Percentiles rank a stretch among this genome's conserved stretches.
Evolutionary conservation across 2,888 invertebrate genomes (phyloP).

Genomic region (Mycalesis mineus): DNA sequence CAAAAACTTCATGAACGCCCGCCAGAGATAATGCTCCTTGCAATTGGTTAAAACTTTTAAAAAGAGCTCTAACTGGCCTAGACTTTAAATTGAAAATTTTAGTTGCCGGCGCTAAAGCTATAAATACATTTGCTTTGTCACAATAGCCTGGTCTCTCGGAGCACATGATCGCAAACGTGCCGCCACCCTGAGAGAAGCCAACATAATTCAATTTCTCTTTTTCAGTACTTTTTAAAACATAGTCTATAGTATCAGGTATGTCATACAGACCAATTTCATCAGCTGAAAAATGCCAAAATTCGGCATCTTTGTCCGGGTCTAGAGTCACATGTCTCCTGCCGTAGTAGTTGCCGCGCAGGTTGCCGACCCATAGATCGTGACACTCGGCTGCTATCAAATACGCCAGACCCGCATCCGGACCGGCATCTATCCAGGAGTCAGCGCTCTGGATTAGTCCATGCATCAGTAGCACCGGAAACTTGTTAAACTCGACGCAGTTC

Average conservation of each 20-base stretch:
- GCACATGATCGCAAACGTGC: constrained; percentile 81
- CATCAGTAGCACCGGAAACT: no score
- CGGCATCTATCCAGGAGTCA: constrained; percentile 21
- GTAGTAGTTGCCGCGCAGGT: constrained; percentile 54
- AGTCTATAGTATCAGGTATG: constrained; percentile 80
- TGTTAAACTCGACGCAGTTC: no score
- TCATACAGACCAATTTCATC: constrained; percentile 88
- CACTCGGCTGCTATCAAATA: constrained; percentile 42
- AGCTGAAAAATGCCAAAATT: constrained; percentile 75
- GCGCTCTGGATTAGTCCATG: no score
- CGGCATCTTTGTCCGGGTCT: constrained; percentile 44
- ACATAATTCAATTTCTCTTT: constrained; percentile 61
- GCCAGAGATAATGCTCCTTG: neutral
- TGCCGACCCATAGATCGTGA: constrained; percentile 37
- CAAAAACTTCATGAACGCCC: neutral
- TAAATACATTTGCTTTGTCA: constrained; percentile 78
- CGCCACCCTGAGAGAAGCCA: constrained; percentile 88
- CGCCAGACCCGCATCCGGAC: constrained; percentile 13
- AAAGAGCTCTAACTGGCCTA: constrained; percentile 33
- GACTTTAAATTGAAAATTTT: constrained; percentile 64
- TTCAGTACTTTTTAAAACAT: constrained; percentile 45
- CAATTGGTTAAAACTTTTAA: constrained; percentile 26
- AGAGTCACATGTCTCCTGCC: constrained; percentile 71
- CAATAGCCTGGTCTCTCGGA: constrained; percentile 81
- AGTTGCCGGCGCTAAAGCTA: constrained; percentile 81